Conservation (phyloP, 2,888 invertebrate genomes). For the Drosophila ezoana region DNA sequence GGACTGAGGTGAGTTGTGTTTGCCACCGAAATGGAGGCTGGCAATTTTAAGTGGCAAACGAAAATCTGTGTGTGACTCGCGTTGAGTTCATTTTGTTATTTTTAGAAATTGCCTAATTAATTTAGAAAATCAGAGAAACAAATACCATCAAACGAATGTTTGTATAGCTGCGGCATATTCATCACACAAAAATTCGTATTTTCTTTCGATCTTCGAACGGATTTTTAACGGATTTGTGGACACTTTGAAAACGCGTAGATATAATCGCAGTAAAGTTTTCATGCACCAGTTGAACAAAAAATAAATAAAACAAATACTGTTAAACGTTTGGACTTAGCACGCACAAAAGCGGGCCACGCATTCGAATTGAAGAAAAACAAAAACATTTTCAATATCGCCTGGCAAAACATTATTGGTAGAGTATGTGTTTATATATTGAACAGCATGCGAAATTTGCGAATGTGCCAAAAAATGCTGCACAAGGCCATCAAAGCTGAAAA, state of each 20-base stretch:
- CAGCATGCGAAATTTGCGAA: constrained; percentile 55
- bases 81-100: constrained; percentile 82
- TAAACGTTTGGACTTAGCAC: constrained; percentile 26
- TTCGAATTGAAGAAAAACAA: constrained; percentile 16
- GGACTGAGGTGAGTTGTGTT: constrained; percentile 1
- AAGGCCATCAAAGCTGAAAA: constrained; percentile 56
- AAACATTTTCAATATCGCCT: constrained; percentile 29
- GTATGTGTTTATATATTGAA: constrained; percentile 50
- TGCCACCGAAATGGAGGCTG: constrained; percentile 15
- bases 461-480: constrained; percentile 61
- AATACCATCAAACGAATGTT: constrained; percentile 49
- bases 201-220: constrained; percentile 29
- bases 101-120: constrained; percentile 80
- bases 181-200: constrained; percentile 54
- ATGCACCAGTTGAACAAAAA: background rate
- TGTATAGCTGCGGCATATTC: constrained; percentile 47
- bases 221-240: constrained; percentile 39
- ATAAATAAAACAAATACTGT: constrained; percentile 8
- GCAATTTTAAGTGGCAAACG: constrained; percentile 59
- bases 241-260: constrained; percentile 42
- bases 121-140: constrained; percentile 58
- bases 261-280: constrained; percentile 12
- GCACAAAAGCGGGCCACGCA: background rate
- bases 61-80: constrained; percentile 52
- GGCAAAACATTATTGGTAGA: constrained; percentile 38